These are phyloP conservation scores for Novumbra hubbsi DNA, from an alignment of 2,797 vertebrate species.

Conservation along the genomic window DNA sequence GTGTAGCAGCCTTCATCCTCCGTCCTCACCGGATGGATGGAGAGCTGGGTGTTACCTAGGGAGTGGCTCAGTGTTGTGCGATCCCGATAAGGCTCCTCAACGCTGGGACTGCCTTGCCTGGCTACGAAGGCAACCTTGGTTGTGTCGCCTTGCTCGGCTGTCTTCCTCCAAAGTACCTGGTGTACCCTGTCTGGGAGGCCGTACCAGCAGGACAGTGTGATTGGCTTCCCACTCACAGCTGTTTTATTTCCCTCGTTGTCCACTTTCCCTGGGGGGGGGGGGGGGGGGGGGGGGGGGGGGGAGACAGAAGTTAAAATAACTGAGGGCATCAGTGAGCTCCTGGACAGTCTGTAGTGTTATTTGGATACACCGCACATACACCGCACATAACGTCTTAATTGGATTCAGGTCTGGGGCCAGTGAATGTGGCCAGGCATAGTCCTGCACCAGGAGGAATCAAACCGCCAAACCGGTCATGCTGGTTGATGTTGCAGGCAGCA, in stretches of 20 bases:
- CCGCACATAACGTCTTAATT: too few species aligned
- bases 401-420: too few species aligned
- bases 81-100: slow-evolving; percentile 39
- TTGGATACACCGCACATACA: too few species aligned
- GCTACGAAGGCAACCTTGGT: slow-evolving; percentile 58
- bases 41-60: slow-evolving; percentile 61
- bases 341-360: too few species aligned
- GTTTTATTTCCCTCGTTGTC: slow-evolving; percentile 65
- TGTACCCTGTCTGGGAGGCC: slow-evolving; percentile 51
- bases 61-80: slow-evolving; percentile 58
- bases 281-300: background rate
- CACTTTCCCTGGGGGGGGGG: slow-evolving; percentile 56
- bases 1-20: slow-evolving; percentile 80
- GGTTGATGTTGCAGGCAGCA: too few species aligned
- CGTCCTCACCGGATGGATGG: slow-evolving; percentile 52
- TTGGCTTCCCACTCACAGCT: slow-evolving; percentile 51
- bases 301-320: too few species aligned
- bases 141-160: slow-evolving; percentile 65
- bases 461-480: too few species aligned
- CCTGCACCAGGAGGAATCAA: too few species aligned
- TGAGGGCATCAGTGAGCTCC: too few species aligned
- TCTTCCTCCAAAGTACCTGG: slow-evolving; percentile 78
- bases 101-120: slow-evolving; percentile 10
- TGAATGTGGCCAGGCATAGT: too few species aligned
- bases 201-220: slow-evolving; percentile 68